Evolutionary conservation across 2,797 vertebrate genomes (phyloP).

Genomic region (Liparis tanakae): DNA sequence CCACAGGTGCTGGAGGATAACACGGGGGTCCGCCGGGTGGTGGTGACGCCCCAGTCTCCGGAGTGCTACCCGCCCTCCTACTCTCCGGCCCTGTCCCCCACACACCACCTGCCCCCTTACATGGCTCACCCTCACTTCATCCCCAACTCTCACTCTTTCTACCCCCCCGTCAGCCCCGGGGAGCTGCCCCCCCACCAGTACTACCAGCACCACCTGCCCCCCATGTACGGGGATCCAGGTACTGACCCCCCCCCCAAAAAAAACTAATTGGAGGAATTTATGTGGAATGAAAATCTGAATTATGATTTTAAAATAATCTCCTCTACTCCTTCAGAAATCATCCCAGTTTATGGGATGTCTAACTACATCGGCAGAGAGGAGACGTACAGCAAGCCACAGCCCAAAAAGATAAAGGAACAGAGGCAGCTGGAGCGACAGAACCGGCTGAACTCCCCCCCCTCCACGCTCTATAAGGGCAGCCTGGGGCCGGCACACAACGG

Average conservation of each 20-base stretch:
- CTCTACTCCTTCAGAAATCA: conserved; percentile 86
- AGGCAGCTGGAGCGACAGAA: conserved; percentile 94
- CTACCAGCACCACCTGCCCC: conserved; percentile 94
- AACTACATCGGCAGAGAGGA: conserved; percentile 94
- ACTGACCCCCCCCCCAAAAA: conserved; percentile 29
- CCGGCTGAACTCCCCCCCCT: conserved; percentile 93
- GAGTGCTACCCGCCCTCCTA: conserved; percentile 97
- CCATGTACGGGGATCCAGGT: conserved; percentile 94
- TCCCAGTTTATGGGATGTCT: conserved; percentile 95
- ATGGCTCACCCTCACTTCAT: conserved; percentile 94
- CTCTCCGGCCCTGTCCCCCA: conserved; percentile 94
- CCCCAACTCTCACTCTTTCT: conserved; percentile 95
- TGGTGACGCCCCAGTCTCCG: conserved; percentile 96
- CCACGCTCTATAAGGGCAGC: conserved; percentile 90
- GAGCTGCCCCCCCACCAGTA: conserved; percentile 94
- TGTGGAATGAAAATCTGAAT: conserved; percentile 16
- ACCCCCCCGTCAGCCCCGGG: conserved; percentile 94
- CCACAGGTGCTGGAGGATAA: conserved; percentile 94
- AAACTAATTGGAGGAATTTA: background rate
- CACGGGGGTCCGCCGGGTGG: conserved; percentile 95
- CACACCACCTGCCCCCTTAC: conserved; percentile 94
- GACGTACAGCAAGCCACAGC: conserved; percentile 93
- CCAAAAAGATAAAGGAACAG: conserved; percentile 93
- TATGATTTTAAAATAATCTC: background rate
- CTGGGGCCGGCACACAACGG: conserved; percentile 89